A percentile compares a stretch with the other conserved stretches of the same genome.
phyloP scores from a whole-genome alignment of 2,113 vertebrate species.

The Cairina moschata region DNA sequence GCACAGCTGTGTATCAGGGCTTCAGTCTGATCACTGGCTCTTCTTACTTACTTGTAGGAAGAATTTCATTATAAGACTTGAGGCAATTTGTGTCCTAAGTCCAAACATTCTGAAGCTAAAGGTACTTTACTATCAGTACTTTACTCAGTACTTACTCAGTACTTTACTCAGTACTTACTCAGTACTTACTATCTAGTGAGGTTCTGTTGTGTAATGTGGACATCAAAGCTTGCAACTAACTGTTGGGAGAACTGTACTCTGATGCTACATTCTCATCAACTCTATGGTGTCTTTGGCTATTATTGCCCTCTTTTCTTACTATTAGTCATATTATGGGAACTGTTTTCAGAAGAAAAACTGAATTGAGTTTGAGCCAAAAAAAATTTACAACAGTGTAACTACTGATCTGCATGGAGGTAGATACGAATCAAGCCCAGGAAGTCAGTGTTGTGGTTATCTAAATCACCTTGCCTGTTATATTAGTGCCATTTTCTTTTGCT shows the following conservation, averaged over 20 bases:
- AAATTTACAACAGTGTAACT: background rate
- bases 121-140: too few species aligned
- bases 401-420: background rate
- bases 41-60: background rate
- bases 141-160: background rate
- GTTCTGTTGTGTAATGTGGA: background rate
- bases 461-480: background rate
- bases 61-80: background rate
- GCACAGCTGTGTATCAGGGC: background rate
- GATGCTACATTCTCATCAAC: background rate
- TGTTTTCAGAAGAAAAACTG: background rate
- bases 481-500: background rate
- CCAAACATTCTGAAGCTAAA: background rate
- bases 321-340: background rate
- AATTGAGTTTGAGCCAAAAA: background rate
- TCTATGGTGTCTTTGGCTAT: background rate
- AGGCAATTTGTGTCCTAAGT: background rate
- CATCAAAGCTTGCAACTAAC: background rate
- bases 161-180: background rate
- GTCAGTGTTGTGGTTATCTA: background rate
- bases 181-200: background rate
- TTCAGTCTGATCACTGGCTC: background rate
- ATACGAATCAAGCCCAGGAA: background rate
- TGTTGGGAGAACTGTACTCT: background rate
- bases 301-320: background rate